phyloP scores from a whole-genome alignment of 2,113 vertebrate species.

The Syrrhaptes paradoxus region DNA sequence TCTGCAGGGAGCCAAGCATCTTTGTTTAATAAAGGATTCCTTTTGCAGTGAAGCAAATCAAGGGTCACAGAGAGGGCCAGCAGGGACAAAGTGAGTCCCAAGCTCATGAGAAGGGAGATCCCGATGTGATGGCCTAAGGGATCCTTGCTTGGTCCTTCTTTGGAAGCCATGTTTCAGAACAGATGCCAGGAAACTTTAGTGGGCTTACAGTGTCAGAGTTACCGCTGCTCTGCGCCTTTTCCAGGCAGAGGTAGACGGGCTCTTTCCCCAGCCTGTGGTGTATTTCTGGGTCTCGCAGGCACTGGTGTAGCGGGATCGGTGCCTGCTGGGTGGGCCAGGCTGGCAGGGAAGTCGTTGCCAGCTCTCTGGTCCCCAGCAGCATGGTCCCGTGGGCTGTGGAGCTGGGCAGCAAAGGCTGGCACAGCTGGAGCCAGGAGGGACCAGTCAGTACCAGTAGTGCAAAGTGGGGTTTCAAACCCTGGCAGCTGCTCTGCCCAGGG shows the following conservation, averaged over 20 bases:
- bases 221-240: neutral
- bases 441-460: neutral
- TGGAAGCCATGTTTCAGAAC: neutral
- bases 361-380: neutral
- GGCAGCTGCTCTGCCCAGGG: neutral
- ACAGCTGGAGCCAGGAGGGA: neutral
- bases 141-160: neutral
- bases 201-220: neutral
- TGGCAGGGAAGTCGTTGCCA: neutral
- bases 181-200: neutral
- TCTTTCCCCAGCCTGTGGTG: neutral
- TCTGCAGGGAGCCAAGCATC: neutral
- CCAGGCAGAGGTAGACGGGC: neutral
- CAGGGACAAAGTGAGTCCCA: neutral
- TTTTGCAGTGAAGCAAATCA: neutral
- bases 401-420: neutral
- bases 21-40: neutral
- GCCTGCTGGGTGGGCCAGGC: neutral
- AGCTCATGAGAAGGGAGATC: neutral
- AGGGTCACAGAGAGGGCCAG: neutral
- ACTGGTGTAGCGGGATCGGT: neutral
- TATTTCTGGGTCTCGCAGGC: neutral
- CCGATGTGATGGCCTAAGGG: neutral
- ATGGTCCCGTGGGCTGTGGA: neutral
- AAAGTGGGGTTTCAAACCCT: rapidly evolving